Conservation (phyloP, 2,797 vertebrate species). For the Nyctibius grandis region DNA sequence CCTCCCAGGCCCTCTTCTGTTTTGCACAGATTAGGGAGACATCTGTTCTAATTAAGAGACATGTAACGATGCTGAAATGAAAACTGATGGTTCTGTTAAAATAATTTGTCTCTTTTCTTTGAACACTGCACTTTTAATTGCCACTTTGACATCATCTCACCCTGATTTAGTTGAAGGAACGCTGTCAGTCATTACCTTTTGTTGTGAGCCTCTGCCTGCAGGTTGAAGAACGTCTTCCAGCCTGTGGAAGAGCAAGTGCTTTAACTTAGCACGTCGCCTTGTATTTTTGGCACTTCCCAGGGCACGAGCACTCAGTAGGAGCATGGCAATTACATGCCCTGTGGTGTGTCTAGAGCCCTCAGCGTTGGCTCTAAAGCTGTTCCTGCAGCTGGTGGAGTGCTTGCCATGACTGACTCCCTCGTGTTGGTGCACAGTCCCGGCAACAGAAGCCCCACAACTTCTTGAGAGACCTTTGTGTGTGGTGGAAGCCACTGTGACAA, state of each 20-base stretch:
- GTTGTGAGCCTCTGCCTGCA: not conserved
- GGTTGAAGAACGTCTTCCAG: not conserved
- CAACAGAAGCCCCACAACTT: not conserved
- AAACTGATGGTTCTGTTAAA: not conserved
- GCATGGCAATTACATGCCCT: accelerated
- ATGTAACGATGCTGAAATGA: not conserved
- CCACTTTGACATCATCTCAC: not conserved
- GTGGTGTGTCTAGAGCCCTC: not conserved
- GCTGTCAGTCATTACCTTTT: not conserved
- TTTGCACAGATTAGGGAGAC: not conserved
- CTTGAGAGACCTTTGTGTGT: not conserved
- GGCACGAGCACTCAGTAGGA: not conserved
- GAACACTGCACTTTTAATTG: conserved; percentile 1
- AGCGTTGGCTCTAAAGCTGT: accelerated
- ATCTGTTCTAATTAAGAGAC: not conserved
- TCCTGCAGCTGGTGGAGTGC: not conserved
- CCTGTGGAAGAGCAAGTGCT: not conserved
- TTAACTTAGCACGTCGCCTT: not conserved
- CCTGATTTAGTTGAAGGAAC: not conserved
- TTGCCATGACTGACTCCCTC: not conserved
- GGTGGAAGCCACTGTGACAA: not conserved
- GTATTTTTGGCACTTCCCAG: not conserved
- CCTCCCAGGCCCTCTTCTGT: not conserved
- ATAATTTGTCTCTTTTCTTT: not conserved
- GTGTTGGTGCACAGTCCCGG: accelerated